Evolutionary conservation across 2,888 invertebrate genomes (phyloP).

Genomic region (Ochropacha duplaris): DNA sequence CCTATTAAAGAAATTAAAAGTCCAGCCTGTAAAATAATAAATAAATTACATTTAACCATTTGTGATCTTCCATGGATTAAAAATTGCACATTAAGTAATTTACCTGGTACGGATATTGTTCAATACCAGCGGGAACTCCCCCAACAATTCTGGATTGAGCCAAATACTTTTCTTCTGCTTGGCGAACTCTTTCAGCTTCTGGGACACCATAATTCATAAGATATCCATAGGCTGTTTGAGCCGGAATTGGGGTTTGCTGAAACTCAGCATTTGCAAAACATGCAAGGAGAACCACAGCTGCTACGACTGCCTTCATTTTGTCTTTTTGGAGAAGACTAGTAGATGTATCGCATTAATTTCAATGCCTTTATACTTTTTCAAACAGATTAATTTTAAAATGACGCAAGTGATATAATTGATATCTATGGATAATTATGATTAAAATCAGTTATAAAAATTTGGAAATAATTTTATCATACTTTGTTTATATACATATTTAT

Average conservation of each 20-base stretch:
- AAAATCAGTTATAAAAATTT: neutral
- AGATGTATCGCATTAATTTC: neutral
- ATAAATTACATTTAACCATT: neutral
- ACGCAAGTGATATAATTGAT: neutral
- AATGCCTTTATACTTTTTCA: neutral
- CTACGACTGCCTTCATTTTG: constrained; percentile 13
- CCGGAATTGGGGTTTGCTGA: constrained; percentile 12
- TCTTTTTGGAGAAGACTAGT: neutral
- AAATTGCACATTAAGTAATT: neutral
- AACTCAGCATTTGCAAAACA: constrained; percentile 18
- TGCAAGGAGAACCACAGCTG: constrained; percentile 23
- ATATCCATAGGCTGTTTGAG: constrained; percentile 39
- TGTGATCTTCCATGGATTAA: neutral
- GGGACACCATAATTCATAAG: constrained; percentile 35
- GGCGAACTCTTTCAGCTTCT: constrained; percentile 36
- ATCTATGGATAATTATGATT: neutral
- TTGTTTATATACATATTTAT: neutral
- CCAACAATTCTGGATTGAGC: constrained; percentile 43
- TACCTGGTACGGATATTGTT: constrained; percentile 45
- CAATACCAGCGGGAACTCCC: constrained; percentile 36
- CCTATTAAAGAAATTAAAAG: constrained; percentile 27
- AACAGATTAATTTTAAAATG: neutral
- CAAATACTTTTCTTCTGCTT: constrained; percentile 28
- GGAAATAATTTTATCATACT: neutral
- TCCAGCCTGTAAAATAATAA: constrained; percentile 36